These are phyloP conservation scores for Pantelozetes paolii DNA, from an alignment of 2,888 invertebrate genomes.

Conservation along the genomic window DNA sequence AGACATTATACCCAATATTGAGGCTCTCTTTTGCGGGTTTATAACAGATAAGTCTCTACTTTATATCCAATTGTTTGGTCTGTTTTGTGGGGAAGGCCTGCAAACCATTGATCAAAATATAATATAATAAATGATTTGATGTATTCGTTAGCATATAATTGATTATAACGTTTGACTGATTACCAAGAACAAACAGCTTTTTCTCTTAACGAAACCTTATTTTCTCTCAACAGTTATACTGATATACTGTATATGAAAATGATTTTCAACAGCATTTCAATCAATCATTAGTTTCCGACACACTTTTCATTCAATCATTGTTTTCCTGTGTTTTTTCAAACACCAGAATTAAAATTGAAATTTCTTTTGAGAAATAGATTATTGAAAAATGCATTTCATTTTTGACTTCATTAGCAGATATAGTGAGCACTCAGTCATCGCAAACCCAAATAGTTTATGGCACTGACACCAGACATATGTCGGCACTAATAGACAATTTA, in stretches of 20 bases:
- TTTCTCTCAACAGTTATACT: neutral
- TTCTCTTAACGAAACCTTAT: neutral
- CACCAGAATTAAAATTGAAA: too few relatives aligned
- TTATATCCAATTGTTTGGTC: neutral
- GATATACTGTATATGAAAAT: neutral
- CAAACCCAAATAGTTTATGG: conserved; percentile 22
- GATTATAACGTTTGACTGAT: conserved; percentile 8
- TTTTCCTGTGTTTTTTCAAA: neutral
- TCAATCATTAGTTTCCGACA: neutral
- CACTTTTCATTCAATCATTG: neutral
- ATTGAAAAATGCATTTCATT: too few relatives aligned
- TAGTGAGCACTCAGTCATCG: neutral
- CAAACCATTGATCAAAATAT: conserved; percentile 9
- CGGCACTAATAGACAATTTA: conserved; percentile 30
- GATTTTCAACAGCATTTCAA: neutral
- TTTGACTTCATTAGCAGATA: too few relatives aligned
- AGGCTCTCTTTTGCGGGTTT: neutral
- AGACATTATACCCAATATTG: neutral
- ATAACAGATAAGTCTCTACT: too few relatives aligned
- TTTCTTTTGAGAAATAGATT: too few relatives aligned
- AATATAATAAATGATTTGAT: conserved; percentile 4
- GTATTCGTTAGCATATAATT: conserved; percentile 27
- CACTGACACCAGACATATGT: conserved; percentile 25
- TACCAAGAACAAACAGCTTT: neutral
- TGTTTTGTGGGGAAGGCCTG: neutral